Percentiles rank a stretch among this genome's conserved stretches.
Evolutionary conservation across 2,797 vertebrate species (phyloP).

Genomic region (Paedocypris micromegethes): DNA sequence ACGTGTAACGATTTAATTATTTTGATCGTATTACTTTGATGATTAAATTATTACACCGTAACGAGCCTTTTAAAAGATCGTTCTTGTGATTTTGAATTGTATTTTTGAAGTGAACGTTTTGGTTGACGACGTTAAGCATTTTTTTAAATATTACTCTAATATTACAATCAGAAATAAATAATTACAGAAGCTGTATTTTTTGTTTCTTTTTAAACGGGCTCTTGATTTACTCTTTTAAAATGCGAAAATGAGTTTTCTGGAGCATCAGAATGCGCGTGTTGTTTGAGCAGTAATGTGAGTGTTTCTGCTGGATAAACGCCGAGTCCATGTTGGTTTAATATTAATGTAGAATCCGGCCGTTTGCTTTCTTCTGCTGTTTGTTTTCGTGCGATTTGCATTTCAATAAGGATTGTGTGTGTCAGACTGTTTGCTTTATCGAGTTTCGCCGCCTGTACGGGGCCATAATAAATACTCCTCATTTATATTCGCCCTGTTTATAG

Average conservation of each 20-base stretch:
- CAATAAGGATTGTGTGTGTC: constrained; percentile 50
- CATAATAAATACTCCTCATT: constrained; percentile 38
- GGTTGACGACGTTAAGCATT: no score
- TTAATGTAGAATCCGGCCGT: constrained; percentile 50
- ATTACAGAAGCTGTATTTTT: no score
- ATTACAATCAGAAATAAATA: no score
- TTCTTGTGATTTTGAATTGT: no score
- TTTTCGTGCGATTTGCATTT: constrained; percentile 62
- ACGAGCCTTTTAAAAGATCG: no score
- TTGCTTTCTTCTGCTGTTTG: constrained; percentile 59
- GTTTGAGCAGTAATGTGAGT: constrained; percentile 49
- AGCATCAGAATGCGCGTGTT: constrained; percentile 17
- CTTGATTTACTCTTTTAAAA: no score
- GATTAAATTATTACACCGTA: no score
- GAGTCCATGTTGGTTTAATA: constrained; percentile 54
- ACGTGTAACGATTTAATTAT: no score
- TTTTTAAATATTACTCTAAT: no score
- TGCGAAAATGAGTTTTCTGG: constrained; percentile 62
- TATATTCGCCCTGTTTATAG: constrained; percentile 42
- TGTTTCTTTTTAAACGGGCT: no score
- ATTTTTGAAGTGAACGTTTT: no score
- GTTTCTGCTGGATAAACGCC: constrained; percentile 55
- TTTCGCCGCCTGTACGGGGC: constrained; percentile 26
- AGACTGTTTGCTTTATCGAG: constrained; percentile 51
- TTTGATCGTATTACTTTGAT: no score